These are phyloP conservation scores for Halocynthia roretzi DNA, from an alignment of 23 tunicate genomes.

Conservation along the genomic window DNA sequence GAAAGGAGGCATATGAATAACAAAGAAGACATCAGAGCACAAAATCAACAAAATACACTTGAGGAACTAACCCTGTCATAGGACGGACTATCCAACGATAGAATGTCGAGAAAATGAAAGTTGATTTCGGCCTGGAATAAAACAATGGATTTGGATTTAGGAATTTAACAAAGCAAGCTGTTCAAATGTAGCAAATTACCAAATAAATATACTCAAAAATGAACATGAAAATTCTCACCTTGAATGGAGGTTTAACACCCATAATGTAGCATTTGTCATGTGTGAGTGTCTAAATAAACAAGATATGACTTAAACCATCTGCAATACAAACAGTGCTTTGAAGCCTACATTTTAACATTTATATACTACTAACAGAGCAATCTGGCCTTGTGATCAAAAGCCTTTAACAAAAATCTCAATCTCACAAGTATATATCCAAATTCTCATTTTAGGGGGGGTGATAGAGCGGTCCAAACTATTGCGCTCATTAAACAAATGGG, in stretches of 20 bases:
- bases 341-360: no score
- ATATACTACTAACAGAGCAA: no score
- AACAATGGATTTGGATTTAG: not conserved
- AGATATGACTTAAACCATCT: not conserved
- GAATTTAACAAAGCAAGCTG: not conserved
- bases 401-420: no score
- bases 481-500: no score
- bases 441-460: no score
- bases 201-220: no score
- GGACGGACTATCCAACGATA: constrained; percentile 58
- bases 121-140: constrained; percentile 58
- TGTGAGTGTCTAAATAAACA: constrained; percentile 52
- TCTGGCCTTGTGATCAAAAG: no score
- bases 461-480: no score
- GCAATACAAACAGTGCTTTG: no score
- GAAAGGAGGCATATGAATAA: no score
- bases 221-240: constrained; percentile 43
- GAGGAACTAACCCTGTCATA: constrained; percentile 49
- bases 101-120: constrained; percentile 78
- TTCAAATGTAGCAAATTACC: constrained; percentile 3
- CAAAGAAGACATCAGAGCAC: no score
- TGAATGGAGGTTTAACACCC: constrained; percentile 69
- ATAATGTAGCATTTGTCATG: constrained; percentile 72
- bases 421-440: no score
- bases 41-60: not conserved